Evolutionary conservation across 2,888 invertebrate genomes (phyloP).

Genomic region (Melanotus villosus): DNA sequence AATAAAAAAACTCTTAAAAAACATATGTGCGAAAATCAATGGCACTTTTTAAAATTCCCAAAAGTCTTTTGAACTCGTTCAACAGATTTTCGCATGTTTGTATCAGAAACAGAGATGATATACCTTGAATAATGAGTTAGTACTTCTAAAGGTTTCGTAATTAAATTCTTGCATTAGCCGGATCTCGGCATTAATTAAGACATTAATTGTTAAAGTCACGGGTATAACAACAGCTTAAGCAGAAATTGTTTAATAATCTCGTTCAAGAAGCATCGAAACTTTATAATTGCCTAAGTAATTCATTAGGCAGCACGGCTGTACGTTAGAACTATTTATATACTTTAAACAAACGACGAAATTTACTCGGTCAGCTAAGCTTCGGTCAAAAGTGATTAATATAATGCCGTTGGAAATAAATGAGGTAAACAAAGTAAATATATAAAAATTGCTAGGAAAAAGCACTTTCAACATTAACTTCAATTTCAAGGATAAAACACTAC

Average conservation of each 20-base stretch:
- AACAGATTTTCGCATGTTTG: too few species aligned
- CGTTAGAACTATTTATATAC: too few species aligned
- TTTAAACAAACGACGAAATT: too few species aligned
- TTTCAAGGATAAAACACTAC: constrained; percentile 14
- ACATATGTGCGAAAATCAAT: too few species aligned
- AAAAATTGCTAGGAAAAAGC: constrained; percentile 22
- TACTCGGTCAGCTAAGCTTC: too few species aligned
- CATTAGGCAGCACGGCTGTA: too few species aligned
- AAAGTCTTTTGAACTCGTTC: too few species aligned
- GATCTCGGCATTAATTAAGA: neutral
- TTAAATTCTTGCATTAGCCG: constrained; percentile 12
- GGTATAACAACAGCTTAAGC: neutral
- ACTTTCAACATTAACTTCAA: constrained; percentile 28
- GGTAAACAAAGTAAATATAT: constrained; percentile 23
- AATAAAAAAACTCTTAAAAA: too few species aligned
- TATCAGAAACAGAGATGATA: too few species aligned
- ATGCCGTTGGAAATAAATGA: neutral
- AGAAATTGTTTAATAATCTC: constrained; percentile 6
- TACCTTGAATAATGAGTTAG: neutral
- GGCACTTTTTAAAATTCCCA: too few species aligned
- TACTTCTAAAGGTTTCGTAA: neutral
- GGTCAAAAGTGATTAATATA: neutral
- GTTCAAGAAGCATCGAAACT: constrained; percentile 4
- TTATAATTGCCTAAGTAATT: constrained; percentile 2
- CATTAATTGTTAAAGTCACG: neutral